A percentile compares a stretch with the other conserved stretches of the same genome.
These are phyloP conservation scores for Zoroaster sp. DNA, from an alignment of 53 echinoderm and acorn worm genomes.

Conservation along the genomic window DNA sequence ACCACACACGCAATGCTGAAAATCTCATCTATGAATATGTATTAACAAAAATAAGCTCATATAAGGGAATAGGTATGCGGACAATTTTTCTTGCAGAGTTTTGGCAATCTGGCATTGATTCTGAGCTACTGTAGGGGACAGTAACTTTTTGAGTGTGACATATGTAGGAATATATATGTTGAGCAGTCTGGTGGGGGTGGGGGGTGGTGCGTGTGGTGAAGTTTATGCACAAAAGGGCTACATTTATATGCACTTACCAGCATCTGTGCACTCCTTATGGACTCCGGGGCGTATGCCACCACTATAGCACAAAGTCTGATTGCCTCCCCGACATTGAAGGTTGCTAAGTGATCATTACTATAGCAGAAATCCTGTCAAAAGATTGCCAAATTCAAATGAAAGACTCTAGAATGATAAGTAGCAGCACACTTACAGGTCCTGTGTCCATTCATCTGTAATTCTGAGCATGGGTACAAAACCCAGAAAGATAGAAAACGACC, in stretches of 20 bases:
- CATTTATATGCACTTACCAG: slow-evolving; percentile 73
- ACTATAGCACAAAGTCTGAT: slow-evolving; percentile 93
- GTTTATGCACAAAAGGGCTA: no score
- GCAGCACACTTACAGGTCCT: neutral
- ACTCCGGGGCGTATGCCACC: slow-evolving; percentile 92
- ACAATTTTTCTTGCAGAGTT: no score
- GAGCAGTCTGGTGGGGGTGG: no score
- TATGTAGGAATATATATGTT: no score
- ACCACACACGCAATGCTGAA: no score
- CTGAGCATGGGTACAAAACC: neutral
- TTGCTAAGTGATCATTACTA: slow-evolving; percentile 79
- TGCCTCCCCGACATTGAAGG: slow-evolving; percentile 81
- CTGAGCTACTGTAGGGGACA: no score
- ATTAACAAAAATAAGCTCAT: no score
- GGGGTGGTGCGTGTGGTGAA: no score
- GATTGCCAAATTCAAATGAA: neutral
- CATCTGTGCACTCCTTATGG: slow-evolving; percentile 95
- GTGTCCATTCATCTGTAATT: neutral
- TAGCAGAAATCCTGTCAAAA: slow-evolving; percentile 89
- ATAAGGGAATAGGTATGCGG: no score
- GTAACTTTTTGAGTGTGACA: no score
- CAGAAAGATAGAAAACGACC: neutral
- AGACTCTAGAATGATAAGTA: neutral
- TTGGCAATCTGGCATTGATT: no score
- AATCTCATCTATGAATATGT: no score